phyloP scores from a whole-genome alignment of 2,888 invertebrate genomes.

The Tholera decimalis region DNA sequence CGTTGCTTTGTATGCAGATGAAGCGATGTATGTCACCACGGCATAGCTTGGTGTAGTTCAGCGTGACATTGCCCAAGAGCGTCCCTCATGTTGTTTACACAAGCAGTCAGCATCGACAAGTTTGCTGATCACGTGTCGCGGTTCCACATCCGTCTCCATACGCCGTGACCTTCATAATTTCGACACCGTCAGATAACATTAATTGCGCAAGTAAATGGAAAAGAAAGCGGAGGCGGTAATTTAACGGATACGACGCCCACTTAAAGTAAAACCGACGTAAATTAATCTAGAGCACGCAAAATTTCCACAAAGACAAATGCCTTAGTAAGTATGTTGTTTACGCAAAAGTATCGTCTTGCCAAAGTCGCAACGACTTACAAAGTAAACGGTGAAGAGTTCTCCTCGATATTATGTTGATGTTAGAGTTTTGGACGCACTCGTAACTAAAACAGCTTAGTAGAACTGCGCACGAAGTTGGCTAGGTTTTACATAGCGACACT shows the following conservation, averaged over 20 bases:
- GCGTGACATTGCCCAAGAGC: conserved; percentile 9
- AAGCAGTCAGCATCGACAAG: background rate
- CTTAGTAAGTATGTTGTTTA: conserved; percentile 7
- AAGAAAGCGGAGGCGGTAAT: conserved; percentile 38
- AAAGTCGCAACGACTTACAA: conserved; percentile 34
- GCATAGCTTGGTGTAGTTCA: conserved; percentile 15
- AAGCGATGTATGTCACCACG: conserved; percentile 2
- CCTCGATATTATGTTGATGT: conserved; percentile 26
- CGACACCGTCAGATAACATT: conserved; percentile 14
- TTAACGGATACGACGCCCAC: background rate
- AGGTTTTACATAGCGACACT: background rate
- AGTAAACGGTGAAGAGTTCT: conserved; percentile 21
- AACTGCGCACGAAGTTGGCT: background rate
- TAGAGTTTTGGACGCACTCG: conserved; percentile 17
- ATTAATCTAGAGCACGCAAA: background rate
- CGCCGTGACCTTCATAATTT: conserved; percentile 17
- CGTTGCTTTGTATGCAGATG: background rate
- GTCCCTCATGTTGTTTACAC: background rate
- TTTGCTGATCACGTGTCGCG: conserved; percentile 11
- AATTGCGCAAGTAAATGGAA: conserved; percentile 11
- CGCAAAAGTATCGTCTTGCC: conserved; percentile 15
- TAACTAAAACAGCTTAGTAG: conserved; percentile 13
- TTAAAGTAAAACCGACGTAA: background rate
- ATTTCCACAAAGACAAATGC: conserved; percentile 1
- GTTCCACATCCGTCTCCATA: conserved; percentile 34